These are phyloP conservation scores for Alethe diademata DNA, from an alignment of 2,113 vertebrate species.

Conservation along the genomic window DNA sequence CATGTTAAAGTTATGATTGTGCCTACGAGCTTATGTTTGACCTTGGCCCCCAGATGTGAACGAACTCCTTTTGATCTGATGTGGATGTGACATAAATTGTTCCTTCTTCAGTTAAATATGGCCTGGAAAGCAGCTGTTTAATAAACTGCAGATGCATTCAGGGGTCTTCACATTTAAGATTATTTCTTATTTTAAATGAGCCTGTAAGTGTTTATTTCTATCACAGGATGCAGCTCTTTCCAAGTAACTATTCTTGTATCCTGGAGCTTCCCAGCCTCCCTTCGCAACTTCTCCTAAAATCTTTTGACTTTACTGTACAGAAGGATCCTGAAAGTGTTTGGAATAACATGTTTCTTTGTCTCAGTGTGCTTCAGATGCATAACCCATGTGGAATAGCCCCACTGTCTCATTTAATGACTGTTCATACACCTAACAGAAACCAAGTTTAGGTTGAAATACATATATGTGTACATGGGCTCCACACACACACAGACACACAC, in stretches of 20 bases:
- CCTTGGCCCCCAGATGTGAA: neutral
- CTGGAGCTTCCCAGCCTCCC: neutral
- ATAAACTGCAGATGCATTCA: neutral
- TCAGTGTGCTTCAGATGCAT: neutral
- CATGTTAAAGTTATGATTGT: neutral
- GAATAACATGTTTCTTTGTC: neutral
- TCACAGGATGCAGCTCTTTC: neutral
- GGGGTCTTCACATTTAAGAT: neutral
- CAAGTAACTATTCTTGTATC: neutral
- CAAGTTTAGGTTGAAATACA: neutral
- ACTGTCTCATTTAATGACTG: neutral
- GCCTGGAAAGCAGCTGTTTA: neutral
- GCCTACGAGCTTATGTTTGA: neutral
- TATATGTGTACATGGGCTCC: neutral
- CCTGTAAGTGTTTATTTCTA: neutral
- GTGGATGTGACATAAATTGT: neutral
- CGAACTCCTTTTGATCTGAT: neutral
- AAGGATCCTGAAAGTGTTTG: neutral
- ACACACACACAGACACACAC: neutral
- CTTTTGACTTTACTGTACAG: neutral
- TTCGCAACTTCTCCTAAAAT: neutral
- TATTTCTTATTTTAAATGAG: neutral
- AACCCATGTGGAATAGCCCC: rapidly evolving
- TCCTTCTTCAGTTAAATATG: neutral
- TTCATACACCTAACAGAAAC: neutral